Conservation (phyloP, 2,113 vertebrate species). For the Lipophrys pholis region DNA sequence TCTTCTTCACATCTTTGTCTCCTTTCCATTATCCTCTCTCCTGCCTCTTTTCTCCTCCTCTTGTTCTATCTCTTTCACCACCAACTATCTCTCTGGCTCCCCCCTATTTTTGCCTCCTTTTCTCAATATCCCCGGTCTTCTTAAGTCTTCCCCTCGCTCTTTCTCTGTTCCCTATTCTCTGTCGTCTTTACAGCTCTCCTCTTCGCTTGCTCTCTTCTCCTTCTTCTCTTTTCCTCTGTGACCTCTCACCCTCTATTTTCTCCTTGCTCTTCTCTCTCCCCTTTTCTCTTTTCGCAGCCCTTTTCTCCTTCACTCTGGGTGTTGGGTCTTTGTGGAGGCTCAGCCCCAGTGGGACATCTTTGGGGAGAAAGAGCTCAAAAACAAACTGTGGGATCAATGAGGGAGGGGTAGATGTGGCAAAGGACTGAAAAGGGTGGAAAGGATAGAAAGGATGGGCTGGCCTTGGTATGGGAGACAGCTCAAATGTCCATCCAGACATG, state of each 20-base stretch:
- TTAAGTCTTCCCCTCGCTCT: constrained; percentile 58
- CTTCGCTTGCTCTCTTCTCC: constrained; percentile 44
- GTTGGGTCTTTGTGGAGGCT: constrained; percentile 66
- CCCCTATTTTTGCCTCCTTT: constrained; percentile 59
- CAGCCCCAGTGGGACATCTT: constrained; percentile 69
- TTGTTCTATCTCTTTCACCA: constrained; percentile 53
- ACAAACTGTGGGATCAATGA: constrained; percentile 55
- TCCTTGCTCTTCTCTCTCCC: constrained; percentile 53
- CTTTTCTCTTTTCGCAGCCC: constrained; percentile 65
- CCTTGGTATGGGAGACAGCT: background rate
- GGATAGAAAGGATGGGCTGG: constrained; percentile 12
- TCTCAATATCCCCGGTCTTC: constrained; percentile 58
- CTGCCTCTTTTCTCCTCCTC: constrained; percentile 51
- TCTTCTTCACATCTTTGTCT: constrained; percentile 61
- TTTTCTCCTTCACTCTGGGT: constrained; percentile 71
- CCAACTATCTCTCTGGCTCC: constrained; percentile 45
- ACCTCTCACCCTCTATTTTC: constrained; percentile 77
- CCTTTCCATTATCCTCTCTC: constrained; percentile 58
- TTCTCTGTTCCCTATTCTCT: constrained; percentile 61
- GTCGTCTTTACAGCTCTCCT: constrained; percentile 46
- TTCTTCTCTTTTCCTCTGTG: constrained; percentile 38
- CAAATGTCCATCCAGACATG: constrained; percentile 19
- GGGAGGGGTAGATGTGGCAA: constrained; percentile 26
- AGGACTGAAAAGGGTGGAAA: constrained; percentile 15
- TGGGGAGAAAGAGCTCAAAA: constrained; percentile 57